Conservation (phyloP, 2,113 vertebrate genomes). For the Cairina moschata region DNA sequence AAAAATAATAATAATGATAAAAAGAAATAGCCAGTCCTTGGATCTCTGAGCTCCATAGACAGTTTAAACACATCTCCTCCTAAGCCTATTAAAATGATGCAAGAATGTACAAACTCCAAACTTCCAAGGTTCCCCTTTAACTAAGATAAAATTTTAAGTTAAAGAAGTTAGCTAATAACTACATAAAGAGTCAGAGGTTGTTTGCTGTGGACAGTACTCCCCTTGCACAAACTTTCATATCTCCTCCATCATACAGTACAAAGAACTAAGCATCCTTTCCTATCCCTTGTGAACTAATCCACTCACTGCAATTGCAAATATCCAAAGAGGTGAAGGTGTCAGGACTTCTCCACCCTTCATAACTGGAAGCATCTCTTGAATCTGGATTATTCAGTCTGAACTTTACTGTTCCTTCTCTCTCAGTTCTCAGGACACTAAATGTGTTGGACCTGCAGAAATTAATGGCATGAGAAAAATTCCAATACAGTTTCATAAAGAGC, state of each 20-base stretch:
- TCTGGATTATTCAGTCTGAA: not conserved
- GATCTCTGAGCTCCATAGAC: not conserved
- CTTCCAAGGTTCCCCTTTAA: not conserved
- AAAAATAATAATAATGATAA: not conserved
- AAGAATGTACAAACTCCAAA: constrained; percentile 8
- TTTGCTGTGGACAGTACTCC: not conserved
- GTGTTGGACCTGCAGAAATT: not conserved
- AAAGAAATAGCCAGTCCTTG: not conserved
- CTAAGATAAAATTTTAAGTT: not conserved
- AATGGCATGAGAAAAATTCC: not conserved
- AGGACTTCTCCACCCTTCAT: not conserved
- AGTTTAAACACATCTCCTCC: not conserved
- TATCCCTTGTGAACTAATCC: not conserved
- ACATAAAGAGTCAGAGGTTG: not conserved
- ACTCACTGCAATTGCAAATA: not conserved
- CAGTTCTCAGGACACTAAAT: not conserved
- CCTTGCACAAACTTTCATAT: not conserved
- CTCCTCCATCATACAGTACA: not conserved
- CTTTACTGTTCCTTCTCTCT: not conserved
- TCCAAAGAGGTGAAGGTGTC: not conserved
- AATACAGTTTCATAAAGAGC: not conserved
- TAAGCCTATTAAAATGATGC: not conserved
- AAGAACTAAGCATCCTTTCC: not conserved
- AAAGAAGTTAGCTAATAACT: constrained; percentile 20
- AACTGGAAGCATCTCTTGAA: not conserved